A percentile compares a stretch with the other conserved stretches of the same genome.
These are phyloP conservation scores for Hippocampus kuda DNA, from an alignment of 2,797 vertebrate species.

Conservation along the genomic window DNA sequence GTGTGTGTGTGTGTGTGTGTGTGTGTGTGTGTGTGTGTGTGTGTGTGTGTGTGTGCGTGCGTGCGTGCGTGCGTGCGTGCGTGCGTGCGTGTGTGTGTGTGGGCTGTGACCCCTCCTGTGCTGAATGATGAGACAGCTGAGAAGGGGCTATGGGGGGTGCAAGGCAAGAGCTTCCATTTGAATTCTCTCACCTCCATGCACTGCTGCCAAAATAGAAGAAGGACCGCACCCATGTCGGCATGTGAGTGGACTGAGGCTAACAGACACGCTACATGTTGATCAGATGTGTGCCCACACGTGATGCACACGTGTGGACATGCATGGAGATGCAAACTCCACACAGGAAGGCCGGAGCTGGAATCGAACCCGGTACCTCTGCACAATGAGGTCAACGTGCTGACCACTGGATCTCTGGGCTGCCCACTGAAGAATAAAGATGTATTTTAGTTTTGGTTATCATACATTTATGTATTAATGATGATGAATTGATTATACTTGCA, in stretches of 20 bases:
- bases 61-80: slow-evolving; percentile 3
- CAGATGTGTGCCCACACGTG: neutral
- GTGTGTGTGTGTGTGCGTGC: slow-evolving; percentile 35
- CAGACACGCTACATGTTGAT: slow-evolving; percentile 10
- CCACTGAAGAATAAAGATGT: no score
- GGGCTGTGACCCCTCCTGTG: slow-evolving; percentile 23
- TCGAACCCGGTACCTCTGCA: no score
- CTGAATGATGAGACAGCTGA: slow-evolving; percentile 55
- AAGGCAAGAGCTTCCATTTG: slow-evolving; percentile 22
- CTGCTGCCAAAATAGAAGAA: slow-evolving; percentile 43
- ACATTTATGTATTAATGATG: no score
- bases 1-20: no score
- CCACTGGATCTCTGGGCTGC: no score
- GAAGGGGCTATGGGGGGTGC: slow-evolving; percentile 25
- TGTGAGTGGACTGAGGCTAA: slow-evolving; percentile 26
- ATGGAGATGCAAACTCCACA: no score
- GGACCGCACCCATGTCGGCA: slow-evolving; percentile 33
- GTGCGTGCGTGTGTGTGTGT: neutral
- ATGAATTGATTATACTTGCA: no score
- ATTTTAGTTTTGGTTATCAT: no score
- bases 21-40: neutral
- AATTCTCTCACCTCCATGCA: slow-evolving; percentile 20
- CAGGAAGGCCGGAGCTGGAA: no score
- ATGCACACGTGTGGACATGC: no score
- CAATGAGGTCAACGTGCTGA: no score